These are phyloP conservation scores for Pheosia gnoma DNA, from an alignment of 2,888 invertebrate species.

Conservation along the genomic window DNA sequence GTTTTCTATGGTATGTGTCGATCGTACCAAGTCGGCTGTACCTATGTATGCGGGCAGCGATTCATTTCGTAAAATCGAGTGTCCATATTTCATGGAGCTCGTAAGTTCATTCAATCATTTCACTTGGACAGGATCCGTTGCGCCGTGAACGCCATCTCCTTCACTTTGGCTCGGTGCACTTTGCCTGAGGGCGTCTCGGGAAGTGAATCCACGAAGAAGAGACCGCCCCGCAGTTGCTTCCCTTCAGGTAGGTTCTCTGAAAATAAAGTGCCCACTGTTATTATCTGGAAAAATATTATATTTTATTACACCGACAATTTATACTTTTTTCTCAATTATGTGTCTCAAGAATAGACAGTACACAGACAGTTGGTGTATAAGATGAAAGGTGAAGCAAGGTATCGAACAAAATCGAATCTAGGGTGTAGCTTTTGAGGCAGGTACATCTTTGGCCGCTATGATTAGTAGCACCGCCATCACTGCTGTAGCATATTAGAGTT, in stretches of 20 bases:
- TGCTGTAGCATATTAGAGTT: too few relatives aligned
- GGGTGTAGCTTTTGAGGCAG: too few relatives aligned
- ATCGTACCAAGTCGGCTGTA: too few relatives aligned
- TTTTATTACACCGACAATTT: not conserved
- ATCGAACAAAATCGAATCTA: too few relatives aligned
- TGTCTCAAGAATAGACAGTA: too few relatives aligned
- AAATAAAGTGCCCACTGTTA: slow-evolving; percentile 8
- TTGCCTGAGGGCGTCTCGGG: slow-evolving; percentile 54
- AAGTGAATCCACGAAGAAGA: slow-evolving; percentile 51
- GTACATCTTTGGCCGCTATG: too few relatives aligned
- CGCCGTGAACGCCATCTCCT: slow-evolving; percentile 43
- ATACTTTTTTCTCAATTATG: not conserved
- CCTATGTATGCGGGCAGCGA: too few relatives aligned
- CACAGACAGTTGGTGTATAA: too few relatives aligned
- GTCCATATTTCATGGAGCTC: not conserved
- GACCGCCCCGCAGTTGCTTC: slow-evolving; percentile 47
- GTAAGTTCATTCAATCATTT: not conserved
- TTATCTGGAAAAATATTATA: not conserved
- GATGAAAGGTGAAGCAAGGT: too few relatives aligned
- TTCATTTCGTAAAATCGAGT: not conserved
- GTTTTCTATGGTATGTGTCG: too few relatives aligned
- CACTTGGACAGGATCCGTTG: slow-evolving; percentile 34
- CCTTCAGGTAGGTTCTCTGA: slow-evolving; percentile 46
- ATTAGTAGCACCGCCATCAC: too few relatives aligned
- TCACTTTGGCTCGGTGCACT: slow-evolving; percentile 48